phyloP scores from a whole-genome alignment of 2,113 vertebrate genomes.

The Megaptera novaeangliae region DNA sequence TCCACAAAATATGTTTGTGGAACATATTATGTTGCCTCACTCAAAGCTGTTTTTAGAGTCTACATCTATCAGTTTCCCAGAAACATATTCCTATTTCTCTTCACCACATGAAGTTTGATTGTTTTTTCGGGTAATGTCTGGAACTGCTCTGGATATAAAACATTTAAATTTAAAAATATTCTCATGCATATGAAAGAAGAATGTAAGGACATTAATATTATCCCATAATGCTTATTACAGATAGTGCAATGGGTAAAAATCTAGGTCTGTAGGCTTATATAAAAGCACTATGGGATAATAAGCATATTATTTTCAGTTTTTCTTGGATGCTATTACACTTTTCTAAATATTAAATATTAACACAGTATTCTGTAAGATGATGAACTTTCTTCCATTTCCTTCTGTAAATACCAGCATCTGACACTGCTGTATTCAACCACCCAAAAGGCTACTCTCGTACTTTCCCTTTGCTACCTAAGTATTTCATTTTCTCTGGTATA shows the following conservation, averaged over 20 bases:
- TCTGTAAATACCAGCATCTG: background rate
- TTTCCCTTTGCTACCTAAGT: background rate
- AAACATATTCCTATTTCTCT: background rate
- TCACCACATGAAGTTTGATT: background rate
- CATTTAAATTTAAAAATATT: slow-evolving; percentile 56
- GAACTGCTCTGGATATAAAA: slow-evolving; percentile 40
- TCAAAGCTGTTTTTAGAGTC: slow-evolving; percentile 21
- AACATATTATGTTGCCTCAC: background rate
- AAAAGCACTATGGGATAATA: slow-evolving; percentile 33
- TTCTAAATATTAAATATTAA: slow-evolving; percentile 62
- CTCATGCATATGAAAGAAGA: slow-evolving; percentile 51
- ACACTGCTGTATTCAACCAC: background rate
- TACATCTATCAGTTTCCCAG: slow-evolving; percentile 14
- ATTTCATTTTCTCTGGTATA: background rate
- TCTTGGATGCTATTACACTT: slow-evolving; percentile 49
- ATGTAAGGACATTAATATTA: slow-evolving; percentile 42
- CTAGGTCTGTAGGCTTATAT: background rate
- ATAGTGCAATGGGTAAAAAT: background rate
- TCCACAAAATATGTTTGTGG: background rate
- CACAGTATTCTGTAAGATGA: slow-evolving; percentile 20
- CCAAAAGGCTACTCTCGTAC: background rate
- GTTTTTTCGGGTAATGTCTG: slow-evolving; percentile 38
- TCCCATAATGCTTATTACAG: slow-evolving; percentile 30
- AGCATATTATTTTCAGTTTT: slow-evolving; percentile 51
- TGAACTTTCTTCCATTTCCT: slow-evolving; percentile 33